These are phyloP conservation scores for Peromyscus polionotus DNA, from an alignment of 2,113 vertebrate genomes.

Conservation along the genomic window DNA sequence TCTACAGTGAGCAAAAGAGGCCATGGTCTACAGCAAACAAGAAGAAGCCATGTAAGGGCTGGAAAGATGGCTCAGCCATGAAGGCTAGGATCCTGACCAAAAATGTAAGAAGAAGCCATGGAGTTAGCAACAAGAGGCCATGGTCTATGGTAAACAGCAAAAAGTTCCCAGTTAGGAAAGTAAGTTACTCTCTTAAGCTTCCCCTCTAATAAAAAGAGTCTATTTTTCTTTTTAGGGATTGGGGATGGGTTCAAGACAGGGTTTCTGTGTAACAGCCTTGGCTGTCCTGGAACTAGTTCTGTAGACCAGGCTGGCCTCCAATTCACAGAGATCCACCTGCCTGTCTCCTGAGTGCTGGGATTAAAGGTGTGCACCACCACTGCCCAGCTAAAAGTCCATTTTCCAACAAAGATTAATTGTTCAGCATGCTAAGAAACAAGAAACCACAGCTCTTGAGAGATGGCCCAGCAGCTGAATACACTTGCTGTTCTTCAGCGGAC, in stretches of 20 bases:
- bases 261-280: neutral
- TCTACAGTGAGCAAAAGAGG: neutral
- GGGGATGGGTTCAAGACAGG: neutral
- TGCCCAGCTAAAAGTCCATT: neutral
- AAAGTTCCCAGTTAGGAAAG: neutral
- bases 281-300: neutral
- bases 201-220: neutral
- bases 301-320: neutral
- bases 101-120: neutral
- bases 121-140: neutral
- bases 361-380: neutral
- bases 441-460: neutral
- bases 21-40: neutral
- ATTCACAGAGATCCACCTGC: neutral
- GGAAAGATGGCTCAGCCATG: neutral
- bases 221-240: neutral
- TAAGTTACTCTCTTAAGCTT: neutral
- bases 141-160: neutral
- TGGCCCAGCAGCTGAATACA: too few relatives aligned
- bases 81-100: neutral
- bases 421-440: neutral
- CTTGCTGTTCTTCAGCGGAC: neutral
- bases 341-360: neutral
- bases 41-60: neutral
- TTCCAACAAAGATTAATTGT: neutral